Evolutionary conservation across 2,888 invertebrate species (phyloP).

Genomic region (Acanthosepion pharaonis): DNA sequence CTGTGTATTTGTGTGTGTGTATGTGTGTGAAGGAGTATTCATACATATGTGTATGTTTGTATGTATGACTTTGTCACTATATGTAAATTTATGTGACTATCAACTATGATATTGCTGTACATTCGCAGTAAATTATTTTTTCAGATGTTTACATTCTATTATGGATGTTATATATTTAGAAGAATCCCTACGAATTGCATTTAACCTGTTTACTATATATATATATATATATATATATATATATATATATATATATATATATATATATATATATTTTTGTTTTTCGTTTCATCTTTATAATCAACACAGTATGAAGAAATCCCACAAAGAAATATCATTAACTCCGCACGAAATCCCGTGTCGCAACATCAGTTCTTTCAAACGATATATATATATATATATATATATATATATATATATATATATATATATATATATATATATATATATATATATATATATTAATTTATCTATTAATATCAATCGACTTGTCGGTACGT

Average conservation of each 20-base stretch:
- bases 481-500: background rate
- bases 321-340: background rate
- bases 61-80: too few relatives aligned
- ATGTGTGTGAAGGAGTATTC: too few relatives aligned
- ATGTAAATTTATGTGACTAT: too few relatives aligned
- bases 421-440: too few relatives aligned
- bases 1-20: too few relatives aligned
- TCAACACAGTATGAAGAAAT: background rate
- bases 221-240: background rate
- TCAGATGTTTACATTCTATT: background rate
- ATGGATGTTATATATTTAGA: background rate
- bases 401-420: background rate
- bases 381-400: background rate
- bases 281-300: background rate
- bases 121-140: too few relatives aligned
- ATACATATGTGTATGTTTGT: background rate
- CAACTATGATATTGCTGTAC: too few relatives aligned
- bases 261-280: background rate
- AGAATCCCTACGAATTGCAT: background rate
- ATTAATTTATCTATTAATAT: background rate
- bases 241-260: background rate
- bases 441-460: too few relatives aligned
- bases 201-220: background rate
- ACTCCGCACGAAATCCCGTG: background rate
- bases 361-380: background rate